A percentile compares a stretch with the other conserved stretches of the same genome.
phyloP scores from a whole-genome alignment of 2,113 vertebrate genomes.

The Aix galericulata region DNA sequence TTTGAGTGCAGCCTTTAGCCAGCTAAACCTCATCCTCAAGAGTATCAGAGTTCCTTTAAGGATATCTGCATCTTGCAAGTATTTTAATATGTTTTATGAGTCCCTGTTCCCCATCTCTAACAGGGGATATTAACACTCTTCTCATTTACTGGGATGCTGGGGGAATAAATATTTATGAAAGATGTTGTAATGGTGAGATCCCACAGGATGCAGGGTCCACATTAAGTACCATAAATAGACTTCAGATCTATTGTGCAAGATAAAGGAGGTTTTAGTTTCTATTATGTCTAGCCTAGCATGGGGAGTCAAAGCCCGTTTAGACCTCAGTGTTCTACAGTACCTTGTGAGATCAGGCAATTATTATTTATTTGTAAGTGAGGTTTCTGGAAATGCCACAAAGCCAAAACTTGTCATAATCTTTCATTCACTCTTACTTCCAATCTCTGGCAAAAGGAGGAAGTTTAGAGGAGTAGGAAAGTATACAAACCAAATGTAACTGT shows the following conservation, averaged over 20 bases:
- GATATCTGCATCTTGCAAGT: not conserved
- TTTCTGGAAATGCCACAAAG: slow-evolving; percentile 45
- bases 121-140: not conserved
- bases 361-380: not conserved
- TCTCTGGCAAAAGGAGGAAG: slow-evolving; percentile 7
- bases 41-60: slow-evolving; percentile 41
- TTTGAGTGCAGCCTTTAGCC: not conserved
- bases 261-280: not conserved
- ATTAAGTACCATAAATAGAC: not conserved
- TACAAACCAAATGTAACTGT: not conserved
- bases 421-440: slow-evolving; percentile 13
- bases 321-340: not conserved
- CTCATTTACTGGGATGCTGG: not conserved
- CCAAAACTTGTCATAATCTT: slow-evolving; percentile 1
- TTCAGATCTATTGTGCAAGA: not conserved
- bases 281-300: not conserved
- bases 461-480: slow-evolving; percentile 37
- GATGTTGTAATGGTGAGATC: not conserved
- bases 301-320: not conserved
- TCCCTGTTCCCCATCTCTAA: not conserved
- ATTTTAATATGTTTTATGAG: slow-evolving; percentile 34
- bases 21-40: slow-evolving; percentile 31
- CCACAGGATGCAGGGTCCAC: not conserved
- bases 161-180: slow-evolving; percentile 3
- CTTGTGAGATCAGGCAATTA: not conserved